Evolutionary conservation across 2,797 vertebrate genomes (phyloP).

Genomic region (Notolepis coatsorum): DNA sequence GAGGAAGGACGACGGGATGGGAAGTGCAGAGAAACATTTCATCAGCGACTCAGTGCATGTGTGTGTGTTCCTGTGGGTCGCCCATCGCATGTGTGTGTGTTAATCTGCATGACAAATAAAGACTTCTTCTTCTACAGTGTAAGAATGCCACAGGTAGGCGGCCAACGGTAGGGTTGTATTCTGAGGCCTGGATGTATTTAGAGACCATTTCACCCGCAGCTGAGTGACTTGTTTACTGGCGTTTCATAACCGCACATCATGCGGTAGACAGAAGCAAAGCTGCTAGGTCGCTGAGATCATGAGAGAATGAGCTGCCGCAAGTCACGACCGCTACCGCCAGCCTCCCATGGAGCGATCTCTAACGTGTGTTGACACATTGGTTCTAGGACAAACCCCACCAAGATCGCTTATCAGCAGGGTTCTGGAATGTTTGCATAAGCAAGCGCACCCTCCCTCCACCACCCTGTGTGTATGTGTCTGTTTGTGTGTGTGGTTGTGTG

Average conservation of each 20-base stretch:
- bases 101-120: too few relatives aligned
- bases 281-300: constrained; percentile 3
- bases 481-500: background rate
- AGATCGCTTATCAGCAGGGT: constrained; percentile 47
- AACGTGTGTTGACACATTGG: constrained; percentile 31
- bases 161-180: too few relatives aligned
- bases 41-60: too few relatives aligned
- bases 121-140: too few relatives aligned
- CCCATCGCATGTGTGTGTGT: too few relatives aligned
- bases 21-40: too few relatives aligned
- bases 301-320: constrained; percentile 6
- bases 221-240: constrained; percentile 2
- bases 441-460: constrained; percentile 28
- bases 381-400: constrained; percentile 19
- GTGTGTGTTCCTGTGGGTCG: too few relatives aligned
- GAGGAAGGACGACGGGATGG: too few relatives aligned
- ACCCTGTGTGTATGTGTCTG: constrained; percentile 2
- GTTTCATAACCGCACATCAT: constrained; percentile 9
- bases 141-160: too few relatives aligned
- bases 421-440: constrained; percentile 49
- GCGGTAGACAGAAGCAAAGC: constrained; percentile 1
- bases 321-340: background rate
- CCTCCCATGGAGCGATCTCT: constrained; percentile 8
- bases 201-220: background rate
- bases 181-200: too few relatives aligned